These are phyloP conservation scores for Pachymerium ferrugineum DNA, from an alignment of 2,888 invertebrate genomes.

Conservation along the genomic window DNA sequence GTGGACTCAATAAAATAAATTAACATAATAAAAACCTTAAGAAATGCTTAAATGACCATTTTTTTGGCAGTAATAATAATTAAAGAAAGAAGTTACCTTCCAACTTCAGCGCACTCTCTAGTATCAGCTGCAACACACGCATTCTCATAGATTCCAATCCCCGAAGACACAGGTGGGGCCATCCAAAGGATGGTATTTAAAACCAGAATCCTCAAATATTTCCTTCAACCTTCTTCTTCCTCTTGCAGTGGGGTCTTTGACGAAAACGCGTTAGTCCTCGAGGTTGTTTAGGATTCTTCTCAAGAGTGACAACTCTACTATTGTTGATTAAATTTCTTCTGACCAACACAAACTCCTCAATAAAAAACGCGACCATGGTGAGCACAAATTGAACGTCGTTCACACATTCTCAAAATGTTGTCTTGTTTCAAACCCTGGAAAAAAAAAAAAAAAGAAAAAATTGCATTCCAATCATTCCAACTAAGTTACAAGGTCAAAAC, in stretches of 20 bases:
- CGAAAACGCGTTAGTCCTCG: background rate
- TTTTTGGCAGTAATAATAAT: background rate
- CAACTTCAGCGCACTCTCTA: constrained; percentile 65
- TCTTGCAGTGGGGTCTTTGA: background rate
- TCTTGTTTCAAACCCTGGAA: background rate
- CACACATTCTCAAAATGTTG: background rate
- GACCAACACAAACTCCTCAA: background rate
- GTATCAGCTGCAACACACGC: constrained; percentile 71
- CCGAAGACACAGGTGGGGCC: constrained; percentile 30
- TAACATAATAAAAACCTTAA: too few species aligned
- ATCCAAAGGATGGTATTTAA: background rate
- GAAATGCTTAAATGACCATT: background rate
- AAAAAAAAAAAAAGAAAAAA: background rate
- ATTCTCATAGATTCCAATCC: constrained; percentile 58
- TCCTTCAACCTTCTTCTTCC: background rate
- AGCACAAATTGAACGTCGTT: background rate
- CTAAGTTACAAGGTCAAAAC: background rate
- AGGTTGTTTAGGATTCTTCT: background rate
- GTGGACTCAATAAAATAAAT: too few species aligned
- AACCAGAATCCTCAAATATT: too few species aligned
- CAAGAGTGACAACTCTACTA: background rate
- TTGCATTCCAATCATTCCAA: background rate
- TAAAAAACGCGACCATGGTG: background rate
- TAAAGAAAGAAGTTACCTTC: constrained; percentile 55
- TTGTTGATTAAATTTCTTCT: background rate